phyloP scores from a whole-genome alignment of 2,888 invertebrate species.

The Drosophila anomalata region DNA sequence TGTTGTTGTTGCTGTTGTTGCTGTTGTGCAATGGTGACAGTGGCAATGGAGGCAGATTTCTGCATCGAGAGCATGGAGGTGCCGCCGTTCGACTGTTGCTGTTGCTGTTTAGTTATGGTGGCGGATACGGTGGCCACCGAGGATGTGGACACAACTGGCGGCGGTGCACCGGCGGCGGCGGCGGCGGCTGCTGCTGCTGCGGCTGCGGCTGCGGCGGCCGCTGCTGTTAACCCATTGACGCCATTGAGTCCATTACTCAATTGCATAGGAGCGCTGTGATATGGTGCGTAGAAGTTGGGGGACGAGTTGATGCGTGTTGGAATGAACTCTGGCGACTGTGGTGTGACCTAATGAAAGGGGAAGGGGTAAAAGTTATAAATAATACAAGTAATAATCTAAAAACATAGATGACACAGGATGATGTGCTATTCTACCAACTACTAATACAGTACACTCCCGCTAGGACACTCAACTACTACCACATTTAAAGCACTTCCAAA shows the following conservation, averaged over 20 bases:
- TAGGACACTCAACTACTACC: slow-evolving; percentile 20
- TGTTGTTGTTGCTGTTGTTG: slow-evolving; percentile 71
- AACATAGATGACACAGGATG: background rate
- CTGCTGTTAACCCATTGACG: slow-evolving; percentile 73
- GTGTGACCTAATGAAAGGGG: slow-evolving; percentile 84
- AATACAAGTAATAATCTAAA: background rate
- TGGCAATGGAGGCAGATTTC: slow-evolving; percentile 74
- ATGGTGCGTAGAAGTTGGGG: slow-evolving; percentile 83
- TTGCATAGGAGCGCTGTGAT: slow-evolving; percentile 78
- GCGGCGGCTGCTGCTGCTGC: slow-evolving; percentile 44
- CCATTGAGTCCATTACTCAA: slow-evolving; percentile 80
- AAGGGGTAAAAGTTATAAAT: background rate
- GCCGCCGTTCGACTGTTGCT: slow-evolving; percentile 67
- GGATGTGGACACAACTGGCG: slow-evolving; percentile 31
- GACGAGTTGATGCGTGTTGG: slow-evolving; percentile 84
- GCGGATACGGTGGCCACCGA: slow-evolving; percentile 48
- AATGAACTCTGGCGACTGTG: slow-evolving; percentile 86
- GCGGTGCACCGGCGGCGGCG: slow-evolving; percentile 32
- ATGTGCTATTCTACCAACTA: too few relatives aligned
- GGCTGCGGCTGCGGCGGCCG: slow-evolving; percentile 55
- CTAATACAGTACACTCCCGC: too few relatives aligned
- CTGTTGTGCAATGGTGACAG: slow-evolving; percentile 79
- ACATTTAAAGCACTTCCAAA: background rate
- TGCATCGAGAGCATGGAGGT: slow-evolving; percentile 79
- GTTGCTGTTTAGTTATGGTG: slow-evolving; percentile 61